These are phyloP conservation scores for Scaptomyza tumidula DNA, from an alignment of 2,888 invertebrate species.

Conservation along the genomic window DNA sequence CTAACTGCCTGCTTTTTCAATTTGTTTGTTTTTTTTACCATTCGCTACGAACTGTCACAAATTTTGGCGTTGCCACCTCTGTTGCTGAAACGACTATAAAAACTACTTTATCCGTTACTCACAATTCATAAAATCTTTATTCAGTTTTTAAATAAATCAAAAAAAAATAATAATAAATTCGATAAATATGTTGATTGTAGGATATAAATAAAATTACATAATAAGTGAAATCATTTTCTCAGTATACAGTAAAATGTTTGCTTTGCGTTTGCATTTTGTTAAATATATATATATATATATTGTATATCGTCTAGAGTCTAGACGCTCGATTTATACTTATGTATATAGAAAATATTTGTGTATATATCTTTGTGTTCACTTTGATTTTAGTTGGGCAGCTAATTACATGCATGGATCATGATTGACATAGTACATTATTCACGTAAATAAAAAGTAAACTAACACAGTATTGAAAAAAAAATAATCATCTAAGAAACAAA, in stretches of 20 bases:
- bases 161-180: slow-evolving; percentile 73
- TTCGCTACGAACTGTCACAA: not conserved
- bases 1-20: no score
- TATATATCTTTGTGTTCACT: slow-evolving; percentile 77
- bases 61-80: slow-evolving; percentile 6
- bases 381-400: slow-evolving; percentile 66
- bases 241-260: slow-evolving; percentile 66
- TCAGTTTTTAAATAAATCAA: slow-evolving; percentile 75
- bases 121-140: slow-evolving; percentile 76
- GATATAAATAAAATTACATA: slow-evolving; percentile 73
- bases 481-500: slow-evolving; percentile 41
- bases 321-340: slow-evolving; percentile 37
- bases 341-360: slow-evolving; percentile 71
- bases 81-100: not conserved
- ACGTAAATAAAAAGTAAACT: slow-evolving; percentile 41
- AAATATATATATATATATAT: slow-evolving; percentile 4
- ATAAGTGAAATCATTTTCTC: slow-evolving; percentile 68
- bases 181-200: slow-evolving; percentile 77
- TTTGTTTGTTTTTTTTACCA: not conserved
- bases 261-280: slow-evolving; percentile 32
- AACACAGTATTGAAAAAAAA: slow-evolving; percentile 31
- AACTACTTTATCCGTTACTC: not conserved
- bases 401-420: slow-evolving; percentile 55
- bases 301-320: slow-evolving; percentile 38
- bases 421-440: slow-evolving; percentile 22